These are phyloP conservation scores for Agrotis exclamationis DNA, from an alignment of 2,888 invertebrate genomes.

Conservation along the genomic window DNA sequence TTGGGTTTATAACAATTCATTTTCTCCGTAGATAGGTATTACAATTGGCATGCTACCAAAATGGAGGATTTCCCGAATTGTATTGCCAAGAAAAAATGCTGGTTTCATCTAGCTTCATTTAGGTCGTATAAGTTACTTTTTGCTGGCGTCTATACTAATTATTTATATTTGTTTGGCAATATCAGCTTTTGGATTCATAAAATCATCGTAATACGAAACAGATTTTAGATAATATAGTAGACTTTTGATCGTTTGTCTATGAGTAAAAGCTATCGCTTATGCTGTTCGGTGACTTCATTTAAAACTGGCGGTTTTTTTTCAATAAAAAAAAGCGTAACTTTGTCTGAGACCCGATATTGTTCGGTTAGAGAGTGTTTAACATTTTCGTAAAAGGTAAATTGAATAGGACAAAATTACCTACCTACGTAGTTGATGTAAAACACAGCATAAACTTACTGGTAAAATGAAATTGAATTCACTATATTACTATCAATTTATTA, in stretches of 20 bases:
- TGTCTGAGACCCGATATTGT: too few relatives aligned
- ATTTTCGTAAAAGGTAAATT: background rate
- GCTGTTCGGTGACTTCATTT: too few relatives aligned
- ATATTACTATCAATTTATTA: background rate
- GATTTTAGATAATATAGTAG: too few relatives aligned
- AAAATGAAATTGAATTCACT: conserved; percentile 5
- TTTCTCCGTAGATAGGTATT: conserved; percentile 77
- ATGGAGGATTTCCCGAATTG: conserved; percentile 70
- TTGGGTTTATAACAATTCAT: conserved; percentile 74
- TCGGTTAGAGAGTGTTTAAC: background rate
- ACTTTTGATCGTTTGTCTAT: too few relatives aligned
- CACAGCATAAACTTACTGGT: background rate
- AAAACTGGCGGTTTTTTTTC: too few relatives aligned
- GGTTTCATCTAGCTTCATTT: conserved; percentile 69
- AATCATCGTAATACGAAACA: too few relatives aligned
- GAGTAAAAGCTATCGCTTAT: too few relatives aligned
- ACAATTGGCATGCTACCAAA: conserved; percentile 79
- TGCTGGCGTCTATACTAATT: conserved; percentile 42
- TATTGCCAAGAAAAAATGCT: conserved; percentile 81
- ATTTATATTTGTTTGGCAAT: conserved; percentile 34
- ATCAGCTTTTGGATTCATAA: background rate
- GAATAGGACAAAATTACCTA: background rate
- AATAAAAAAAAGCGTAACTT: too few relatives aligned
- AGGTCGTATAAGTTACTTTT: conserved; percentile 59
- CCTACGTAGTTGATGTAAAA: background rate